phyloP scores from a whole-genome alignment of 1,140 invertebrate species.

The Phortica variegata region DNA sequence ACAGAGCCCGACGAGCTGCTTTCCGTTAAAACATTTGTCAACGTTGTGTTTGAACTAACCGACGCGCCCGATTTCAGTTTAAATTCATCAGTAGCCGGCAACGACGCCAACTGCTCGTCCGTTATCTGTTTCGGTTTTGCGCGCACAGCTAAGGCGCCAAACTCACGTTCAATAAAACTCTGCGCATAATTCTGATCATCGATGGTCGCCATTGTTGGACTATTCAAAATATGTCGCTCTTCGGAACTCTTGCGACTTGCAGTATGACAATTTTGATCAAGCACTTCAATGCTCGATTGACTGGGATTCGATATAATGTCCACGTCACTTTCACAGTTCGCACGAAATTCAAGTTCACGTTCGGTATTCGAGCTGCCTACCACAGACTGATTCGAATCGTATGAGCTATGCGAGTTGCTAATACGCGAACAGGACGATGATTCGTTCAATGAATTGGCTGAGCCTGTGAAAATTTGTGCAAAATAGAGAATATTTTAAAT shows the following conservation, averaged over 20 bases:
- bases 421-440: constrained; percentile 55
- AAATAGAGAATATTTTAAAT: not conserved
- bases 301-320: constrained; percentile 68
- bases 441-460: constrained; percentile 56
- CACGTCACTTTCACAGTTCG: constrained; percentile 63
- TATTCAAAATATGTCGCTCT: constrained; percentile 37
- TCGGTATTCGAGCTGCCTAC: constrained; percentile 55
- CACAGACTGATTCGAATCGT: constrained; percentile 53
- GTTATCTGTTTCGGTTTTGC: not conserved
- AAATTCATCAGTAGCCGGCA: not conserved
- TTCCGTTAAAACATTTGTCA: constrained; percentile 59
- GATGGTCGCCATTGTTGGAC: constrained; percentile 28
- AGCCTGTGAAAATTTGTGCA: constrained; percentile 33
- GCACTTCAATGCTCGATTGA: constrained; percentile 66
- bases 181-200: constrained; percentile 27
- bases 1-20: constrained; percentile 67
- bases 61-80: constrained; percentile 2
- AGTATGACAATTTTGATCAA: constrained; percentile 60
- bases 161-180: constrained; percentile 38
- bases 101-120: not conserved
- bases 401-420: constrained; percentile 49
- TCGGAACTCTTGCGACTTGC: constrained; percentile 47
- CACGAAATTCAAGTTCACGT: constrained; percentile 44
- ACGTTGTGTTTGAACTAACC: not conserved
- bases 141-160: constrained; percentile 10